A percentile compares a stretch with the other conserved stretches of the same genome.
Evolutionary conservation across 2,113 vertebrate species (phyloP).

Genomic region (Atrichornis clamosus): DNA sequence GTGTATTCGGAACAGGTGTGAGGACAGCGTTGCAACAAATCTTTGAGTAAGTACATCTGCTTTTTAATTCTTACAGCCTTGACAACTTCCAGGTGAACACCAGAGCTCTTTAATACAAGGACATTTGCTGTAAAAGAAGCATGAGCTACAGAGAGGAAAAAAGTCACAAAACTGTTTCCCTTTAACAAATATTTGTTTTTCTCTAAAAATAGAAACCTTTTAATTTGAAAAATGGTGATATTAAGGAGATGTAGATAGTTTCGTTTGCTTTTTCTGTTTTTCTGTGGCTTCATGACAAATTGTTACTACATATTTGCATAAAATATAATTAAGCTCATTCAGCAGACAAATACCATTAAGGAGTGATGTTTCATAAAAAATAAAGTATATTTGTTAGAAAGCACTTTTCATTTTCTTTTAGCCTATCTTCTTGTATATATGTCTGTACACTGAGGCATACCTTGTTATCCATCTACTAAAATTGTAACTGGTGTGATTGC

Average conservation of each 20-base stretch:
- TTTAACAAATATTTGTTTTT: neutral
- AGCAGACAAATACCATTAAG: neutral
- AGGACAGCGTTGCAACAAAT: neutral
- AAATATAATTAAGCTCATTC: neutral
- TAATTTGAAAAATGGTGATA: neutral
- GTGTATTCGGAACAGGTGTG: neutral
- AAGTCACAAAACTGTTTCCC: neutral
- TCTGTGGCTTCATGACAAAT: neutral
- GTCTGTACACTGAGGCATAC: neutral
- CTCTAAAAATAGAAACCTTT: neutral
- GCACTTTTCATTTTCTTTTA: slow-evolving; percentile 8
- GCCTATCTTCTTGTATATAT: neutral
- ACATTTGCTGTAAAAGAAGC: neutral
- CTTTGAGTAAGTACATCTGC: neutral
- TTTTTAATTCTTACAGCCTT: neutral
- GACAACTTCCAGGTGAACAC: neutral
- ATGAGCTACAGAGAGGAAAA: neutral
- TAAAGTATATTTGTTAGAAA: slow-evolving; percentile 38
- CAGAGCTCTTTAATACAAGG: neutral
- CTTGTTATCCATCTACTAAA: slow-evolving; percentile 46
- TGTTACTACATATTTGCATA: neutral
- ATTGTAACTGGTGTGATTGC: slow-evolving; percentile 54
- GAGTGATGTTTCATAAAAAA: slow-evolving; percentile 30
- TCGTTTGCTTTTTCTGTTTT: neutral
- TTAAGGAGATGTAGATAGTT: neutral